Conservation (phyloP, 2,888 invertebrate genomes). For the Philonicus albiceps region DNA sequence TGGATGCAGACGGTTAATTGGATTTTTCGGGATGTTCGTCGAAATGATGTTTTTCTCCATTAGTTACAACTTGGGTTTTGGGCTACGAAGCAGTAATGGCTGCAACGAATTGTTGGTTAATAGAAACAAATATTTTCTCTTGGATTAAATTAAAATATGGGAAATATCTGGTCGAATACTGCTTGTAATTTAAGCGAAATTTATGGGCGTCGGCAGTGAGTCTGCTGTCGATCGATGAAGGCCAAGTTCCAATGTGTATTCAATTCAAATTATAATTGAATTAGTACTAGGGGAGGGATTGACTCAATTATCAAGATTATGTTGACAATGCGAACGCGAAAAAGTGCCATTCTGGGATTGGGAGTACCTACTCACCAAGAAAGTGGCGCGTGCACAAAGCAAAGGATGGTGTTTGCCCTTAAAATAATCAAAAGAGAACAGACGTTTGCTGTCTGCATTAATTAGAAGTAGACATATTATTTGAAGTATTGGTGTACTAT, state of each 20-base stretch:
- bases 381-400: background rate
- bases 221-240: slow-evolving; percentile 3
- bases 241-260: slow-evolving; percentile 10
- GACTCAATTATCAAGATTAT: background rate
- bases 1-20: background rate
- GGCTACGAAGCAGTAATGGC: background rate
- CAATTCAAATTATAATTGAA: slow-evolving; percentile 14
- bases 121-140: background rate
- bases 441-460: background rate
- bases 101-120: background rate
- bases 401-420: background rate
- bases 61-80: too few relatives aligned
- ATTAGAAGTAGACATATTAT: background rate
- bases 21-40: background rate
- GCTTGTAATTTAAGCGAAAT: background rate
- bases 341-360: slow-evolving; percentile 2
- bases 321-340: slow-evolving; percentile 1
- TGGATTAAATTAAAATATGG: background rate
- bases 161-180: background rate
- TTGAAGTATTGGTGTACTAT: background rate
- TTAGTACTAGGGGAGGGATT: background rate
- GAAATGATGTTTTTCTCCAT: too few relatives aligned
- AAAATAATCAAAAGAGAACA: background rate
- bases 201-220: background rate
- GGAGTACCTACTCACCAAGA: background rate